Evolutionary conservation across 2,888 invertebrate genomes (phyloP), one percentile per base, ranked within the genome.

Genomic region (Agrotis clavis): DNA sequence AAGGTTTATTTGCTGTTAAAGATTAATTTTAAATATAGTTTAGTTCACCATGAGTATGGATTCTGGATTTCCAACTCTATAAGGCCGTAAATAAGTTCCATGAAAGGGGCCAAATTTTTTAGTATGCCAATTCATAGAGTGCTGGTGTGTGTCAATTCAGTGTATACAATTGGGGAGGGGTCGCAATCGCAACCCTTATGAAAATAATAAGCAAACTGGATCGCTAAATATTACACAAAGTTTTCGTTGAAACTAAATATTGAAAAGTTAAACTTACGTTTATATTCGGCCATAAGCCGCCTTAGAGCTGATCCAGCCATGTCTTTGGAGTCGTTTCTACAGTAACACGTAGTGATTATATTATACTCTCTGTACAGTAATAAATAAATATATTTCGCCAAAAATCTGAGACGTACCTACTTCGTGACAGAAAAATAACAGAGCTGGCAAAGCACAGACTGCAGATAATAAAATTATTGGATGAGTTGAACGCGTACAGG

Each of bases 221-320:
- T 6, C 7, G 35, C 35, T 16, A 7, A 9, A 6, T 18, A 14
- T 4, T 47, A 16, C n/a, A 45, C 47, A 62, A 71, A 69, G 54
- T 71, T 51, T 56, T 21, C 30, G 6, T 47, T 50, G 30, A 16
- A 50, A 45, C 19, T 41, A 67, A 57, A 14, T 61, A 54, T 18
- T 66, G 18, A 53, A 4, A 61, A 30, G 19, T 51, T 73, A 18
- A 41, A 98, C 94, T 92, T 90, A 95, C 96, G 98, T 97, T 98
- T 98, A 90, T 98, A 98, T 96, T 98, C 98, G 65, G 98, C 98
- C 98, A 98, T 98, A 76, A 98, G 96, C 81, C 98, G 97, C 89
- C 98, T 96, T 77, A 98, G 93, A 59, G 98, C 98, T 76, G 98
- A 98, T 56, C 98, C 98, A 89, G 98, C 98, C 98, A 98, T 98